Evolutionary conservation across 1,140 invertebrate species (phyloP).

Genomic region (Lordiphosa mommai): DNA sequence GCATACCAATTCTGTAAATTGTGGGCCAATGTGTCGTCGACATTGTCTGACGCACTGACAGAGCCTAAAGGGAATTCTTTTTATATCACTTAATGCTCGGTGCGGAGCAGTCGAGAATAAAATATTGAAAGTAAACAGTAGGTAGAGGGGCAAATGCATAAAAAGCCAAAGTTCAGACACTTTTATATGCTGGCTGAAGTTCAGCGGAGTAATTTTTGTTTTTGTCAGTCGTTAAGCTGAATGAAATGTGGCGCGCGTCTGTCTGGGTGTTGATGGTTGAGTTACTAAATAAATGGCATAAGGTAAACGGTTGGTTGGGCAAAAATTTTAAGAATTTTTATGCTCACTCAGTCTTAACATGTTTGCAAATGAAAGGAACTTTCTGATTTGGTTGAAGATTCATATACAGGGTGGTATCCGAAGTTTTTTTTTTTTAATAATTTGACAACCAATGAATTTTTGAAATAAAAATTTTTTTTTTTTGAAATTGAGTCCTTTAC

Average conservation of each 20-base stretch:
- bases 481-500: too few species aligned
- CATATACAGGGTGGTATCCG: too few species aligned
- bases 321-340: background rate
- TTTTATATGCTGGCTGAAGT: conserved; percentile 9
- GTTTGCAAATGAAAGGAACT: background rate
- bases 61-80: conserved; percentile 17
- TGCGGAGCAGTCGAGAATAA: conserved; percentile 1
- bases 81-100: conserved; percentile 9
- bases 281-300: conserved; percentile 19
- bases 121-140: conserved; percentile 13
- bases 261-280: conserved; percentile 19
- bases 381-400: too few species aligned
- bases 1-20: conserved; percentile 16
- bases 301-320: conserved; percentile 20
- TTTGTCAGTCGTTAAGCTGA: too few species aligned
- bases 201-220: background rate
- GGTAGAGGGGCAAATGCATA: too few species aligned
- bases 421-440: too few species aligned
- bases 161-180: conserved; percentile 37
- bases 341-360: background rate
- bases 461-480: too few species aligned
- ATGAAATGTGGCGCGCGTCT: conserved; percentile 20
- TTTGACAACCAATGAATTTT: too few species aligned
- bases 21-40: conserved; percentile 63
- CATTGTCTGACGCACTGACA: conserved; percentile 2